Percentiles rank a stretch among this genome's conserved stretches.
Conservation (phyloP, 2,797 vertebrate genomes). For the Leuciscus waleckii region DNA sequence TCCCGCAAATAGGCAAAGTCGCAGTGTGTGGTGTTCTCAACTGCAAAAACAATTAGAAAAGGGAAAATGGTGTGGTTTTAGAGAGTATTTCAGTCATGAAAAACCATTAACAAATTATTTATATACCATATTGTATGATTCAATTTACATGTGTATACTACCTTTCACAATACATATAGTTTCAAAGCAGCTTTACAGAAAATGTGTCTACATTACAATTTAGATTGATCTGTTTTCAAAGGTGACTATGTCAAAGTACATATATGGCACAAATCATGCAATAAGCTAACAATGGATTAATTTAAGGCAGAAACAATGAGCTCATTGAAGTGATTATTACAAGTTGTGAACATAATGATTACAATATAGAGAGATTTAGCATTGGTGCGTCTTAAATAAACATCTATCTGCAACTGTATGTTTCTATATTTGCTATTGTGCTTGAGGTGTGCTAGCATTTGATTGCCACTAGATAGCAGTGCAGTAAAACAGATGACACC, state of each 20-base stretch:
- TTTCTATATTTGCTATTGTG: not conserved
- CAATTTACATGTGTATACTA: too few relatives aligned
- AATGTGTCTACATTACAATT: too few relatives aligned
- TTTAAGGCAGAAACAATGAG: too few relatives aligned
- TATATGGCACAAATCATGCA: too few relatives aligned
- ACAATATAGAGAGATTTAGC: too few relatives aligned
- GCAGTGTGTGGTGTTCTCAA: slow-evolving; percentile 96
- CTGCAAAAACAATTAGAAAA: slow-evolving; percentile 68
- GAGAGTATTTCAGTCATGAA: slow-evolving; percentile 31
- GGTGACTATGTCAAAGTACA: too few relatives aligned
- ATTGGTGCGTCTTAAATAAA: not conserved
- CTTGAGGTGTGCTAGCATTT: not conserved
- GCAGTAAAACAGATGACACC: not conserved
- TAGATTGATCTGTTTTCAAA: too few relatives aligned
- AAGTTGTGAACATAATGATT: too few relatives aligned
- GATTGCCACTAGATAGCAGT: slow-evolving; percentile 9
- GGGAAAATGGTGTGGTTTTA: slow-evolving; percentile 31
- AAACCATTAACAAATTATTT: slow-evolving; percentile 18
- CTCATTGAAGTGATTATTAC: too few relatives aligned
- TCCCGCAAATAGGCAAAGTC: slow-evolving; percentile 97
- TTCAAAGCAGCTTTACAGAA: too few relatives aligned
- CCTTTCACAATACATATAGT: too few relatives aligned
- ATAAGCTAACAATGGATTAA: too few relatives aligned
- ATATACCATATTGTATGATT: not conserved
- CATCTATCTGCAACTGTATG: not conserved